Evolutionary conservation across 2,888 invertebrate species (phyloP).

Genomic region (Uropetala carovei): DNA sequence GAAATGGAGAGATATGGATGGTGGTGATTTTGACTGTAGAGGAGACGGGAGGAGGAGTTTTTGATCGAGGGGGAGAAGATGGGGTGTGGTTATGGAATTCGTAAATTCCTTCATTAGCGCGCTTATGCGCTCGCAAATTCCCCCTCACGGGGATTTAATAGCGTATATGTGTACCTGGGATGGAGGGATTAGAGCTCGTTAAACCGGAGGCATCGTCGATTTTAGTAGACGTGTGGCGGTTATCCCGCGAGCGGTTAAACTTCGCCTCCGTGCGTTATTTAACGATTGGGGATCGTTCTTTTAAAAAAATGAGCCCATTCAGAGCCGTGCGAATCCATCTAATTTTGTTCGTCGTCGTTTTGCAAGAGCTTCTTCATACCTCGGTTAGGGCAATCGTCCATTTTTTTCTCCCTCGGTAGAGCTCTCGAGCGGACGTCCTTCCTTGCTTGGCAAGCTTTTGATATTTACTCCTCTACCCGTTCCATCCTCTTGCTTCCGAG

Average conservation of each 20-base stretch:
- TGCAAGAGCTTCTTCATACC: neutral
- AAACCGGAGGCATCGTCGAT: neutral
- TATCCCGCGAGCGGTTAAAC: neutral
- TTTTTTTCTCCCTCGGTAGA: neutral
- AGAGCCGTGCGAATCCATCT: neutral
- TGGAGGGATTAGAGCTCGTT: neutral
- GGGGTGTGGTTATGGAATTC: neutral
- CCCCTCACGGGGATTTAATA: neutral
- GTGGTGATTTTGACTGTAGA: neutral
- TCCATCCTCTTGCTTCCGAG: neutral
- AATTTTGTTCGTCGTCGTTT: neutral
- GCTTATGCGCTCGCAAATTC: neutral
- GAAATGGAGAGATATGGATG: neutral
- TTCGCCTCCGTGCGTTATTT: neutral
- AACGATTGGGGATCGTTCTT: neutral
- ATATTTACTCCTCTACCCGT: no score
- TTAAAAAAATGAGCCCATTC: neutral
- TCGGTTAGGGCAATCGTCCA: constrained; percentile 16
- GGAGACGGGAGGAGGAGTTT: neutral
- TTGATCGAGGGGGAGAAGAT: neutral
- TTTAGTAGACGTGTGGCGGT: neutral
- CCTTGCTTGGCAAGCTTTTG: neutral
- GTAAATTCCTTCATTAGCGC: constrained; percentile 3
- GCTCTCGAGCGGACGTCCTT: neutral
- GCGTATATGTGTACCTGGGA: neutral